Conservation (phyloP, 2,113 vertebrate genomes). For the Cathartes aura region DNA sequence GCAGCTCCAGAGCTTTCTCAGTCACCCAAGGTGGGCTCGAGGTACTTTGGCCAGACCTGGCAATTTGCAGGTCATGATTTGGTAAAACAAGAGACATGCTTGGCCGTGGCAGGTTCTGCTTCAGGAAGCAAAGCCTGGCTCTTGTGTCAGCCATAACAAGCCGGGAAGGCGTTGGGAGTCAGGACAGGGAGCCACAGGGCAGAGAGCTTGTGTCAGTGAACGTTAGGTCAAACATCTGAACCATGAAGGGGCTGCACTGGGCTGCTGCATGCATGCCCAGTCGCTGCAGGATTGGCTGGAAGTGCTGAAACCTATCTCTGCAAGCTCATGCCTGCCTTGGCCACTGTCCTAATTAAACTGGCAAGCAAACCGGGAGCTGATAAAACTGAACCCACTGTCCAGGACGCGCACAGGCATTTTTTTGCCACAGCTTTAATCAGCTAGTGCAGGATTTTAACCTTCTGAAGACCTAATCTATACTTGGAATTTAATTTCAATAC, state of each 20-base stretch:
- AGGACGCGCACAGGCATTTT: neutral
- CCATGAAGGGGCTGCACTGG: neutral
- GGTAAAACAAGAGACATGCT: neutral
- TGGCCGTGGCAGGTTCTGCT: neutral
- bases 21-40: neutral
- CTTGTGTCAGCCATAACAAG: rapidly evolving
- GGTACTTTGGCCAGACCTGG: neutral
- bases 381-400: neutral
- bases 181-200: neutral
- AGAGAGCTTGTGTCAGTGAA: neutral
- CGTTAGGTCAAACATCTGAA: slow-evolving; percentile 14
- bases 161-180: rapidly evolving
- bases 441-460: neutral
- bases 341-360: slow-evolving; percentile 41
- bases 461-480: neutral
- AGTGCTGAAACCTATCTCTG: neutral
- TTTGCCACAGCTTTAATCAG: neutral
- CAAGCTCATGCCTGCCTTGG: slow-evolving; percentile 30
- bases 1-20: neutral
- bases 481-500: neutral
- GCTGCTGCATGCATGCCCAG: rapidly evolving
- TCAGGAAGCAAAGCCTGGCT: neutral
- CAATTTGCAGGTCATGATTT: neutral
- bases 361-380: neutral
- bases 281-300: neutral